Conservation (phyloP, 2,888 invertebrate genomes). For the Hedya salicella region DNA sequence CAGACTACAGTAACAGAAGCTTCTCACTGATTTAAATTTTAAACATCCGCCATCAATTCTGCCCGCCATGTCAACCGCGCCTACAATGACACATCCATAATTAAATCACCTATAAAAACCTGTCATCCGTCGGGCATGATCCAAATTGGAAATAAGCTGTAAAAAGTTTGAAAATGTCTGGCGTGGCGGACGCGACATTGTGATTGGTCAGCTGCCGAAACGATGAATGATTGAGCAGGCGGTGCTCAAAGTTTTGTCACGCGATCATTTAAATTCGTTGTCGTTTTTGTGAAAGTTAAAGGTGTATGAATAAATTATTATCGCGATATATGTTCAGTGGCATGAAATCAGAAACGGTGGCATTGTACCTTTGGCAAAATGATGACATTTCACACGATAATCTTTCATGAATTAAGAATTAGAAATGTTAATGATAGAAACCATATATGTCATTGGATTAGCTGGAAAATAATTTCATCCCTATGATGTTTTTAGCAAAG, state of each 20-base stretch:
- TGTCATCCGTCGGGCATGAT: slow-evolving; percentile 5
- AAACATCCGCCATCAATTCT: background rate
- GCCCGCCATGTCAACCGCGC: background rate
- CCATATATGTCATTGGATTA: too few relatives aligned
- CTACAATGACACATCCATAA: slow-evolving; percentile 13
- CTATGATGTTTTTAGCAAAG: too few relatives aligned
- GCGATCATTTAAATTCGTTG: background rate
- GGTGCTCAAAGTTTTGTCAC: slow-evolving; percentile 16
- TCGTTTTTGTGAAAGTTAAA: background rate
- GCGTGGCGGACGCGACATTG: background rate
- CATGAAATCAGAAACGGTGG: too few relatives aligned
- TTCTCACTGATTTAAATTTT: background rate
- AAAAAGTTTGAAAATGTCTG: slow-evolving; percentile 24
- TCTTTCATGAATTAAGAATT: too few relatives aligned
- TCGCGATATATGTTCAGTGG: too few relatives aligned
- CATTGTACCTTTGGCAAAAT: too few relatives aligned
- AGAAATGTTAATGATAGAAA: too few relatives aligned
- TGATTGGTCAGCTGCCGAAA: slow-evolving; percentile 20
- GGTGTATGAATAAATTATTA: background rate
- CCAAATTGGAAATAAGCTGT: slow-evolving; percentile 18
- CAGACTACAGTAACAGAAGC: background rate
- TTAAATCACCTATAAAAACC: slow-evolving; percentile 28
- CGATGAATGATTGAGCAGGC: slow-evolving; percentile 23
- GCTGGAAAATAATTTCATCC: too few relatives aligned
- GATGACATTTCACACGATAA: too few relatives aligned